Conservation (phyloP, 2,797 vertebrate species). For the Sternotherus odoratus region DNA sequence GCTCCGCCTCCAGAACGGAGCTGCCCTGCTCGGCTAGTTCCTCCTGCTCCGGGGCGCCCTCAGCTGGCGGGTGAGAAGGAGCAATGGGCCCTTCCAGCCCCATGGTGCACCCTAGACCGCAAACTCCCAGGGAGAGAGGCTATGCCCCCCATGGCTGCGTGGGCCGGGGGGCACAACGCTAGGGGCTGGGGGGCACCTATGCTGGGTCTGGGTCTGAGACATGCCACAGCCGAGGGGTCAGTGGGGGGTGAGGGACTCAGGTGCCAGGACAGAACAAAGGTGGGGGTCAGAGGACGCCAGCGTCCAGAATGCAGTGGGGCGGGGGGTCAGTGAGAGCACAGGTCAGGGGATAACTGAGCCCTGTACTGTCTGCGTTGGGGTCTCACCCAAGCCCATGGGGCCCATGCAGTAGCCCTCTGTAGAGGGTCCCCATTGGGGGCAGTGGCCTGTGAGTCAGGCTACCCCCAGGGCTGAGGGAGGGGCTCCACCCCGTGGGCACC, state of each 20-base stretch:
- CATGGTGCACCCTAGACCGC: neutral
- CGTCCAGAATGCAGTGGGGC: neutral
- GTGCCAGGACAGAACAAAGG: neutral
- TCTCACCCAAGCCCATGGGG: neutral
- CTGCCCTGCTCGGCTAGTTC: neutral
- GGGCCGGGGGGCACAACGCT: neutral
- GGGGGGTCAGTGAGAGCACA: neutral
- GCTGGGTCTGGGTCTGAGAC: neutral
- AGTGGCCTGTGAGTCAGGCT: neutral
- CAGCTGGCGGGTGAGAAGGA: neutral
- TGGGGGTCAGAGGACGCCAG: neutral
- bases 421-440: rapidly evolving
- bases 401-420: neutral
- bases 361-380: neutral
- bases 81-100: neutral
- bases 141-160: neutral
- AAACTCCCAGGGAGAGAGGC: neutral
- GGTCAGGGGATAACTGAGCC: neutral
- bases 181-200: neutral
- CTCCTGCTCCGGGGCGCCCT: neutral
- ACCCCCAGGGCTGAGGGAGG: neutral
- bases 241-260: neutral
- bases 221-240: neutral
- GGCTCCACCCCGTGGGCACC: neutral
- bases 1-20: neutral